phyloP scores from a whole-genome alignment of 2,888 invertebrate species.

The Pseudanteris insignis region DNA sequence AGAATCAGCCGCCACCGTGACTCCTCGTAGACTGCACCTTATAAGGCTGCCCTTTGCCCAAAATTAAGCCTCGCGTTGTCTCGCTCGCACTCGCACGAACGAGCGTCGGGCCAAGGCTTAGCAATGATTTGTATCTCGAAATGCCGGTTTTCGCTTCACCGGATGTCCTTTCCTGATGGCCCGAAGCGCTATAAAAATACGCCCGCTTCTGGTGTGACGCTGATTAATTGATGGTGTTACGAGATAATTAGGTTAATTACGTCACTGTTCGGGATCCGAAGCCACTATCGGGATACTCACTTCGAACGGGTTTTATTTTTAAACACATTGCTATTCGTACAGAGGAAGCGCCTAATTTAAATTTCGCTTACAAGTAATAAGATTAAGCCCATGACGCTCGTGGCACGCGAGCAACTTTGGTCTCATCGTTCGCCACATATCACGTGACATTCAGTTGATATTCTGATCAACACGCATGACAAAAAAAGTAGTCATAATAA shows the following conservation, averaged over 20 bases:
- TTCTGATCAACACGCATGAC: too few species aligned
- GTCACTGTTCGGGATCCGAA: not conserved
- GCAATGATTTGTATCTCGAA: slow-evolving; percentile 46
- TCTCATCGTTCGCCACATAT: too few species aligned
- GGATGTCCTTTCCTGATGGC: slow-evolving; percentile 26
- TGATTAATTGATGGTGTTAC: slow-evolving; percentile 15
- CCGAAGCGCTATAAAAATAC: slow-evolving; percentile 8
- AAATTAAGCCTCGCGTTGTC: slow-evolving; percentile 18
- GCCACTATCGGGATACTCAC: not conserved
- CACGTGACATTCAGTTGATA: too few species aligned
- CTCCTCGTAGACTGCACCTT: slow-evolving; percentile 18
- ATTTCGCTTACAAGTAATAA: not conserved
- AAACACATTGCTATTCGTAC: not conserved
- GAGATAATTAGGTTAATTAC: slow-evolving; percentile 15
- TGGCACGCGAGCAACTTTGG: too few species aligned
- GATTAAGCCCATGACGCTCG: too few species aligned
- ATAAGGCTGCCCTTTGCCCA: slow-evolving; percentile 31
- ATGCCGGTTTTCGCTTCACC: slow-evolving; percentile 22
- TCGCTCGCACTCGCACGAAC: not conserved
- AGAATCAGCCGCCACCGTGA: slow-evolving; percentile 31
- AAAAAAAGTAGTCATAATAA: too few species aligned
- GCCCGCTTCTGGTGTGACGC: slow-evolving; percentile 4
- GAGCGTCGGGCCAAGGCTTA: slow-evolving; percentile 26
- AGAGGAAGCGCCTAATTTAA: slow-evolving; percentile 1
- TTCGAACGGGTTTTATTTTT: not conserved